A percentile compares a stretch with the other conserved stretches of the same genome.
These are phyloP conservation scores for Sphaerophoria rueppellii DNA, from an alignment of 2,888 invertebrate species.

Conservation along the genomic window DNA sequence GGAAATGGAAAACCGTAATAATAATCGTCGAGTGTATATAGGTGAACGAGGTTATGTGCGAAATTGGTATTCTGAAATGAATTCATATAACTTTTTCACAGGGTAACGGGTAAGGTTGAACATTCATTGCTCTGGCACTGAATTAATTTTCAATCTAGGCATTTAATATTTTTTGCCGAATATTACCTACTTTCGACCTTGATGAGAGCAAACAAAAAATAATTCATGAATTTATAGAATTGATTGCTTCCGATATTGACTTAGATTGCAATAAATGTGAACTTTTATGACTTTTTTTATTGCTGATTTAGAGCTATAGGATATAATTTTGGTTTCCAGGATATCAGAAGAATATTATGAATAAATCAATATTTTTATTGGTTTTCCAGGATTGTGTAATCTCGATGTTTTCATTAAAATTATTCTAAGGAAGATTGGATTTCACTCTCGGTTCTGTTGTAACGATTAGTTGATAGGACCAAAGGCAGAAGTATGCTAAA, in stretches of 20 bases:
- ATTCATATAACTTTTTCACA: neutral
- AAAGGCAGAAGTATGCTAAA: no score
- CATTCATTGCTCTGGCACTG: slow-evolving; percentile 26
- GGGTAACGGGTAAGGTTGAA: neutral
- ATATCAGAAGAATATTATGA: neutral
- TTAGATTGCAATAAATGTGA: slow-evolving; percentile 40
- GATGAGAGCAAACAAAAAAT: neutral
- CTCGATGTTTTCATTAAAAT: neutral
- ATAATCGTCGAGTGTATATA: no score
- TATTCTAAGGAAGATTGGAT: no score
- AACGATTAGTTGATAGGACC: no score
- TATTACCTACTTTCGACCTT: neutral
- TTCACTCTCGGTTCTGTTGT: no score
- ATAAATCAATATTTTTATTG: neutral
- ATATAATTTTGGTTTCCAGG: neutral
- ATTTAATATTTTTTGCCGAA: slow-evolving; percentile 19
- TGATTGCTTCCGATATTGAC: slow-evolving; percentile 58
- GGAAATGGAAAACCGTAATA: no score
- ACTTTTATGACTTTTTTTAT: slow-evolving; percentile 57
- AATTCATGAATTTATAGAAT: slow-evolving; percentile 59
- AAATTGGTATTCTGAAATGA: no score
- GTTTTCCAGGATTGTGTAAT: neutral
- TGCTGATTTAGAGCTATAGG: slow-evolving; percentile 38
- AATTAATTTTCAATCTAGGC: slow-evolving; percentile 67
- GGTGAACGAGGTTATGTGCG: no score